Evolutionary conservation across 1,140 invertebrate species (phyloP).

Genomic region (Heterodera carotae): DNA sequence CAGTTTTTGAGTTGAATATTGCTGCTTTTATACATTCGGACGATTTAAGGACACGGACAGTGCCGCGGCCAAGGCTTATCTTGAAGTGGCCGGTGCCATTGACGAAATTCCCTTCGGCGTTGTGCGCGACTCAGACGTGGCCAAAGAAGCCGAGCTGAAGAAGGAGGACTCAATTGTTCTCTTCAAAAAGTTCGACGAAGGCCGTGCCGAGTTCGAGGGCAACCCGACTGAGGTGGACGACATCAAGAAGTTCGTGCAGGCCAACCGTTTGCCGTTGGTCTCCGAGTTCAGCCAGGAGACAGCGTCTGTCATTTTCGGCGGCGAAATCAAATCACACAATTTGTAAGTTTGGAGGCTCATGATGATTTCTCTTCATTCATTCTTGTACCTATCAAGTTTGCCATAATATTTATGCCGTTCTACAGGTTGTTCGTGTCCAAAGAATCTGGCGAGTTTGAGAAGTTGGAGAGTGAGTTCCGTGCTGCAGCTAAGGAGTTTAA

Average conservation of each 20-base stretch:
- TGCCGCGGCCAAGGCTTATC: constrained; percentile 80
- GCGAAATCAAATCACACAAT: constrained; percentile 92
- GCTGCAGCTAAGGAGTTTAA: constrained; percentile 82
- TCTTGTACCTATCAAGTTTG: no score
- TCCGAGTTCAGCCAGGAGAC: constrained; percentile 97
- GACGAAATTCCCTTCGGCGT: constrained; percentile 90
- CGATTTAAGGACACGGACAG: constrained; percentile 69
- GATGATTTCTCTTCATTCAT: no score
- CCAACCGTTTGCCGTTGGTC: constrained; percentile 84
- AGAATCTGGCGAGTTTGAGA: constrained; percentile 75
- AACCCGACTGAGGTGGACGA: constrained; percentile 72
- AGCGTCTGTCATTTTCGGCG: constrained; percentile 95
- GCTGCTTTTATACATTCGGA: no score
- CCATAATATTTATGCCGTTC: not conserved
- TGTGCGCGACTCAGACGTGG: constrained; percentile 76
- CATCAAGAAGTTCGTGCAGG: constrained; percentile 81
- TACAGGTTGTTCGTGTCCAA: constrained; percentile 82
- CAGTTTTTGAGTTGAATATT: no score
- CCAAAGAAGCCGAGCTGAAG: constrained; percentile 74
- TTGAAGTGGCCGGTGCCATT: constrained; percentile 76
- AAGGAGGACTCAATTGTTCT: constrained; percentile 74
- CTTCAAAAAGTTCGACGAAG: constrained; percentile 96
- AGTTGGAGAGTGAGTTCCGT: constrained; percentile 71
- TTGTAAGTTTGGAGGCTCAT: constrained; percentile 68
- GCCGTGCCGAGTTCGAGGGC: constrained; percentile 77